A percentile compares a stretch with the other conserved stretches of the same genome.
Conservation (phyloP, 30 jellyfish, hydroid and myxozoan genomes). For the Aurelia sp. region DNA sequence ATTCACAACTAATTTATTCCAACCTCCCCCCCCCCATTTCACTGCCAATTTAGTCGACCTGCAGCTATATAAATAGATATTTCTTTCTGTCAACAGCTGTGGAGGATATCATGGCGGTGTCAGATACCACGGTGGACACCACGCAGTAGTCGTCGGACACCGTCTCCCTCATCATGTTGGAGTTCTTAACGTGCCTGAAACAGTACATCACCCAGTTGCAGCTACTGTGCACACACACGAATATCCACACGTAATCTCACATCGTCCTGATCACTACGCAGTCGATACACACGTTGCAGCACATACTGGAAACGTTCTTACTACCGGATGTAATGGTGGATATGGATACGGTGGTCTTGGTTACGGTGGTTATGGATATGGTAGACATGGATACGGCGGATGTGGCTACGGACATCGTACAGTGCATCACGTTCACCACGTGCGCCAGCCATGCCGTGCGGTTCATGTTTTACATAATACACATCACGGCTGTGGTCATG, state of each 20-base stretch:
- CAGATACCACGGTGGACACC: slow-evolving; percentile 3
- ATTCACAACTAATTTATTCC: too few species aligned
- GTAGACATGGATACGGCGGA: slow-evolving; percentile 23
- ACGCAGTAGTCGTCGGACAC: not conserved
- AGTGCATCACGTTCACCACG: slow-evolving; percentile 19
- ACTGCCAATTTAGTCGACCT: too few species aligned
- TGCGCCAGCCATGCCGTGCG: slow-evolving; percentile 28
- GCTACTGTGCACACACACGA: slow-evolving; percentile 55
- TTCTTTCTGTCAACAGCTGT: slow-evolving; percentile 4
- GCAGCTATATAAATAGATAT: too few species aligned
- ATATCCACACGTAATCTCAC: slow-evolving; percentile 58
- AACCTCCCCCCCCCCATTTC: too few species aligned
- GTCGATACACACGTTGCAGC: slow-evolving; percentile 62
- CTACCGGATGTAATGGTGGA: slow-evolving; percentile 46
- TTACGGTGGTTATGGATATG: slow-evolving; percentile 28
- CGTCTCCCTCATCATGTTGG: slow-evolving; percentile 55
- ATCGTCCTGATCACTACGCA: slow-evolving; percentile 57
- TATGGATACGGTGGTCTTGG: slow-evolving; percentile 23
- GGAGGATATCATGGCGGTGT: slow-evolving; percentile 45
- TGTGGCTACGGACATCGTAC: slow-evolving; percentile 4
- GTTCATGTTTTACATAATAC: slow-evolving; percentile 37
- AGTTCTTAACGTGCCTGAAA: slow-evolving; percentile 52
- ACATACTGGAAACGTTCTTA: slow-evolving; percentile 60
- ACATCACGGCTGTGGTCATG: slow-evolving; percentile 51
- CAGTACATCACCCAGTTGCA: slow-evolving; percentile 36